Percentiles rank a stretch among this genome's conserved stretches.
These are phyloP conservation scores for Notoglanidium macrostoma DNA, from an alignment of 2,797 vertebrate species.

Conservation along the genomic window DNA sequence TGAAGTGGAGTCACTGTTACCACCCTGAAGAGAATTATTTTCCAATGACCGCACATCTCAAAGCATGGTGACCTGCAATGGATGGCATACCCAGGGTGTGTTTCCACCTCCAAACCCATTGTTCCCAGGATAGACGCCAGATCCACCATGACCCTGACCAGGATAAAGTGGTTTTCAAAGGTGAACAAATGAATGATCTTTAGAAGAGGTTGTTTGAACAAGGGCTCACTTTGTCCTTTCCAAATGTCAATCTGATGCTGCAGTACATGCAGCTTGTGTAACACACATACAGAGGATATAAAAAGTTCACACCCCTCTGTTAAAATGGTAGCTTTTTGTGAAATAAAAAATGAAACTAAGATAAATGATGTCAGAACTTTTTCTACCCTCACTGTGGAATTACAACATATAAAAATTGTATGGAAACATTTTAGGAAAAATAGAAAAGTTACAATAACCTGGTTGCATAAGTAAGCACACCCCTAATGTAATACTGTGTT, in stretches of 20 bases:
- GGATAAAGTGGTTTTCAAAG: neutral
- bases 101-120: neutral
- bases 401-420: too few species aligned
- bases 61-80: neutral
- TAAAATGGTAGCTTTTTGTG: too few species aligned
- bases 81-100: neutral
- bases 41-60: neutral
- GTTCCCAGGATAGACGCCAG: neutral
- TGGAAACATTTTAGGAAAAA: too few species aligned
- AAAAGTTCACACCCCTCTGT: too few species aligned
- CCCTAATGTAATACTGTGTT: too few species aligned
- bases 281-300: neutral
- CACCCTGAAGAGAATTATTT: neutral
- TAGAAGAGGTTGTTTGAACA: neutral
- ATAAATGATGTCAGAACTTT: too few species aligned
- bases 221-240: neutral
- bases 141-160: neutral
- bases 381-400: too few species aligned
- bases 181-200: neutral
- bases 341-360: too few species aligned
- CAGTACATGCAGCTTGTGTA: neutral
- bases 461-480: too few species aligned
- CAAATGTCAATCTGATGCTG: conserved; percentile 6
- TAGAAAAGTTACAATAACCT: too few species aligned
- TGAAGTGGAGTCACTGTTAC: neutral